Conservation (phyloP, 2,113 vertebrate species). For the Synodontis membranacea region DNA sequence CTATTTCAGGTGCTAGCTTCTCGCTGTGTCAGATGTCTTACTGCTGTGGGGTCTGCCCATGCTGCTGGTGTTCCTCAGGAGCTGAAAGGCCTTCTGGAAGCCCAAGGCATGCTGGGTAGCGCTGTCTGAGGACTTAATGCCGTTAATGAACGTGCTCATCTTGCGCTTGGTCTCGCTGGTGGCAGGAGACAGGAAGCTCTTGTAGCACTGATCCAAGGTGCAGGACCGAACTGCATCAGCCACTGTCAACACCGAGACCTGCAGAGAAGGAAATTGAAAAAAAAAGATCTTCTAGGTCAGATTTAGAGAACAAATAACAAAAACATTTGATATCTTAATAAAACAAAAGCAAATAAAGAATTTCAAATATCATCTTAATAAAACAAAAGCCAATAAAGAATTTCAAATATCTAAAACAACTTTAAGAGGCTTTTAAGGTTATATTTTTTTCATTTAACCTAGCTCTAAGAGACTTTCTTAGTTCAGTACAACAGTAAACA, state of each 20-base stretch:
- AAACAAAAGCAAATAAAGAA: not conserved
- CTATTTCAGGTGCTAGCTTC: not conserved
- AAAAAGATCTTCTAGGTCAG: too few species aligned
- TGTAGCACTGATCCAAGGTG: constrained; percentile 95
- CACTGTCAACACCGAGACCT: constrained; percentile 92
- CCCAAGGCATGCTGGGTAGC: constrained; percentile 89
- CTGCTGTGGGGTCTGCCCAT: constrained; percentile 81
- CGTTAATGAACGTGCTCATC: constrained; percentile 91
- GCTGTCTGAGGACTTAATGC: constrained; percentile 85
- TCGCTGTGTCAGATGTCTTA: constrained; percentile 66
- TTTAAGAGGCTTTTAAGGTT: not conserved
- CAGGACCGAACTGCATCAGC: constrained; percentile 91
- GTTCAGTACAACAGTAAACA: not conserved
- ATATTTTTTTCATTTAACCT: not conserved
- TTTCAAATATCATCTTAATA: too few species aligned
- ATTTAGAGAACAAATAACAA: not conserved
- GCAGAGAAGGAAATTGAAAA: constrained; percentile 12
- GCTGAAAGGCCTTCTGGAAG: constrained; percentile 95
- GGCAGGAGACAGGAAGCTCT: constrained; percentile 92
- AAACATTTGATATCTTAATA: not conserved
- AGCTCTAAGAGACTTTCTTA: not conserved
- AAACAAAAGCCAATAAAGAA: not conserved
- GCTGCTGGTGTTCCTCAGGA: constrained; percentile 89
- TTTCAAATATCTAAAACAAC: not conserved
- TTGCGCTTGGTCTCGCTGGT: constrained; percentile 97